Base-by-base conservation (phyloP, 64 coral and sea anemone species). In the Stichodactyla helianthus region DNA sequence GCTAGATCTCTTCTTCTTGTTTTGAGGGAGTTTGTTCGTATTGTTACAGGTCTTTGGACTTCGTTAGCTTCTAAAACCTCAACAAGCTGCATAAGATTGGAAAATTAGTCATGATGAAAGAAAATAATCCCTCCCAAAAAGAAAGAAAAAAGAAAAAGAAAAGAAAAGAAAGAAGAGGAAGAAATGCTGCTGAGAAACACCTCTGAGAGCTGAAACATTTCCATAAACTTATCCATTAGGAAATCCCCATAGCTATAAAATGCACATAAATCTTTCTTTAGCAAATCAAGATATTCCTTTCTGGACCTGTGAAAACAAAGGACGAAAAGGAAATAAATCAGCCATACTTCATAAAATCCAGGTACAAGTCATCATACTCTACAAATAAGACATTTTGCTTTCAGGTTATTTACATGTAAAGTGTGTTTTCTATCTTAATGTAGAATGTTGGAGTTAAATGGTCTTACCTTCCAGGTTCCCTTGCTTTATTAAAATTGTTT, bases 11-110 rank as follows among this genome's bases (percentile, higher is more conserved):
- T 86, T 88, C 95, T 85, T 70, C 95, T 91, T 35, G 92, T 85
- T 77, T 98, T 98, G 51, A 98, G 90, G 31, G 92, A 94, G 67
- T 98, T 98, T 87, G 95, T 92, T 88, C 95, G 91, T 27, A 98
- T 98, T 50, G 95, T 98, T 62, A 98, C 92, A 4, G 95, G 95
- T 76, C 95, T 89, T 56, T 90, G 87, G 52, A 98, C 95, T 98
- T 98, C 95, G 52, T 98, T 98, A 55, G 95, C 95, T 85, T 98
- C 95, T 19, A 98, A 83, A 27, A 94, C 89, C 89, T 98, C 95
- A 14, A 98, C 10, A 10, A 98, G 85, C 95, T 98, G 35, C 35
- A 44, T 3, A 44, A 44, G 1, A 44, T 44, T 44, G 35, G 35
- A 44, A 44, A 44, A 44, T 44, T 44, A 44, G 35, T 44, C 35